phyloP scores from a whole-genome alignment of 2,113 vertebrate species.

The Leucopsar rothschildi region DNA sequence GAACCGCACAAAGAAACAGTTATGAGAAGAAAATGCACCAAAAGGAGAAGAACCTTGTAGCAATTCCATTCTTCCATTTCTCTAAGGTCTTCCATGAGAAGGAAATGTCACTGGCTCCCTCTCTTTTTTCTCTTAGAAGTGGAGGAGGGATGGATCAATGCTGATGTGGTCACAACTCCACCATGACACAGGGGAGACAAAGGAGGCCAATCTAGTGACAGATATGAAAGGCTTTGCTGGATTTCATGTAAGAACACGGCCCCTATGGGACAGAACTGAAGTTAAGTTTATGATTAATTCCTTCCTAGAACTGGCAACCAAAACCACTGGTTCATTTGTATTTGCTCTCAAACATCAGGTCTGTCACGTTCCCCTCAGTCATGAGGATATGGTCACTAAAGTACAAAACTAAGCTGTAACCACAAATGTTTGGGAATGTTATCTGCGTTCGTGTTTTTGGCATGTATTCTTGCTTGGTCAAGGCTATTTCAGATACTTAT shows the following conservation, averaged over 20 bases:
- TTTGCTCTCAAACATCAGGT: neutral
- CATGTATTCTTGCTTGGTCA: neutral
- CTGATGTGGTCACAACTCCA: neutral
- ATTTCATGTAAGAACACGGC: neutral
- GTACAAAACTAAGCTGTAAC: neutral
- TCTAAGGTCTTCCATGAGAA: constrained; percentile 13
- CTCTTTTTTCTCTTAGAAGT: neutral
- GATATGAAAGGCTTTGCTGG: neutral
- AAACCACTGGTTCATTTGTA: neutral
- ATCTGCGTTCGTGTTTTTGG: neutral
- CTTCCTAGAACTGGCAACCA: neutral
- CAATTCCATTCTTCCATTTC: neutral
- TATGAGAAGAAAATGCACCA: neutral
- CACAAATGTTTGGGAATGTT: neutral
- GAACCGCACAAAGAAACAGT: neutral
- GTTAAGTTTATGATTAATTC: neutral
- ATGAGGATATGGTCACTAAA: neutral
- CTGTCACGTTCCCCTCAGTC: neutral
- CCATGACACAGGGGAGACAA: neutral
- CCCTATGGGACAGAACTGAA: neutral
- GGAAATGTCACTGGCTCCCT: neutral
- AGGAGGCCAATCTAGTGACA: neutral
- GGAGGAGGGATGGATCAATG: neutral
- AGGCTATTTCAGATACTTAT: neutral
- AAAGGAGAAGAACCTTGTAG: neutral